Conservation (phyloP, 2,888 invertebrate species). For the Leptopterna dolabrata region DNA sequence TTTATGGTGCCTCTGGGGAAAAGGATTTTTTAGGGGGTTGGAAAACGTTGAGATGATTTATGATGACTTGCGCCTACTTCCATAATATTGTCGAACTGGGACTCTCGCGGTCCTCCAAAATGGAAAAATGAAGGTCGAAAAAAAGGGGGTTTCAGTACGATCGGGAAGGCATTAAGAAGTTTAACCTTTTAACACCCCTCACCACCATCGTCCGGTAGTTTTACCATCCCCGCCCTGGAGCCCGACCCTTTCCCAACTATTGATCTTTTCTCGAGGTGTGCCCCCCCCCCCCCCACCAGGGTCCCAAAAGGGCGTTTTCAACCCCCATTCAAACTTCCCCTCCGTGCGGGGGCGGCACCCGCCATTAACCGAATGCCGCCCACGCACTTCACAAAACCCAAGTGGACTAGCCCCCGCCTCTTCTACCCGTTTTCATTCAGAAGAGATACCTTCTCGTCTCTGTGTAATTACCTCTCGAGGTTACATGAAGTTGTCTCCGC, state of each 20-base stretch:
- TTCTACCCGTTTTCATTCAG: not conserved
- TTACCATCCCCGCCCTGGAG: not conserved
- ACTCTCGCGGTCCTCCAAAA: not conserved
- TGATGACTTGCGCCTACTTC: not conserved
- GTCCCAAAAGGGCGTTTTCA: not conserved
- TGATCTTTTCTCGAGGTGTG: not conserved
- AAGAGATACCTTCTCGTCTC: not conserved
- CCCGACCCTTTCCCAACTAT: conserved; percentile 29
- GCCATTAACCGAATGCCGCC: conserved; percentile 52
- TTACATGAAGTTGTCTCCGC: conserved; percentile 1
- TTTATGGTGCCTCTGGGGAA: not conserved
- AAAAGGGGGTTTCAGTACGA: not conserved
- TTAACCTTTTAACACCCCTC: not conserved
- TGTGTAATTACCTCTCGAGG: conserved; percentile 15
- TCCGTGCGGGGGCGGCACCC: conserved; percentile 27
- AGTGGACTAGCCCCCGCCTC: not conserved
- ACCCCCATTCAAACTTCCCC: conserved; percentile 18
- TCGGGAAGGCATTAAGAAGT: not conserved
- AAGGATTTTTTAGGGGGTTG: not conserved
- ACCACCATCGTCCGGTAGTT: not conserved
- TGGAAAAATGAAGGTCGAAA: not conserved
- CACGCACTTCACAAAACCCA: conserved; percentile 18
- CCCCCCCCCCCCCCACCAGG: not conserved
- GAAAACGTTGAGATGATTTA: not conserved
- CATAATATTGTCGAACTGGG: not conserved